phyloP scores from a whole-genome alignment of 2,113 vertebrate species.

The Perccottus glenii region DNA sequence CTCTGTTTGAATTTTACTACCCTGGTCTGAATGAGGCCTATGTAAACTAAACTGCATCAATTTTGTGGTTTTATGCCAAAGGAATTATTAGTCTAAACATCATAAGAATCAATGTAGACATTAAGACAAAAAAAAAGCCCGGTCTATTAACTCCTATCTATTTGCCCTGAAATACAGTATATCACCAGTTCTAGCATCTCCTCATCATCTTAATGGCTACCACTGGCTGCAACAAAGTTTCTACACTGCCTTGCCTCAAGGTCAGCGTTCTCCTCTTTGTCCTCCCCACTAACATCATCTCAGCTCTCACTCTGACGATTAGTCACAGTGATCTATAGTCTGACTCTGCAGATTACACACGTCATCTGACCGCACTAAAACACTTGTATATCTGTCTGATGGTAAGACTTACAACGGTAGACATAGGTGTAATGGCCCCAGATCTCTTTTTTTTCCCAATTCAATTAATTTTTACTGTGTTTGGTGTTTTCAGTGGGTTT shows the following conservation, averaged over 20 bases:
- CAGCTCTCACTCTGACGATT: constrained; percentile 34
- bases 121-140: too few relatives aligned
- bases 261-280: constrained; percentile 13
- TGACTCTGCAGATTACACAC: constrained; percentile 34
- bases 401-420: not conserved
- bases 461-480: too few relatives aligned
- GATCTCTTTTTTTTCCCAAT: too few relatives aligned
- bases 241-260: constrained; percentile 32
- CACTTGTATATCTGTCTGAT: constrained; percentile 1
- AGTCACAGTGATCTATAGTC: constrained; percentile 43
- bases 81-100: too few relatives aligned
- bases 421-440: too few relatives aligned
- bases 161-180: not conserved
- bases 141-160: too few relatives aligned
- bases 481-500: too few relatives aligned
- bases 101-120: too few relatives aligned
- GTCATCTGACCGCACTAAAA: constrained; percentile 30
- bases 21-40: too few relatives aligned
- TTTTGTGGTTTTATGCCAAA: too few relatives aligned
- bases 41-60: too few relatives aligned
- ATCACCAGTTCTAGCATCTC: not conserved
- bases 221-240: constrained; percentile 5
- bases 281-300: not conserved
- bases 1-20: too few relatives aligned
- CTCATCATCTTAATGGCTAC: constrained; percentile 6